phyloP scores from a whole-genome alignment of 2,113 vertebrate species.

The Acanthochromis polyacanthus region DNA sequence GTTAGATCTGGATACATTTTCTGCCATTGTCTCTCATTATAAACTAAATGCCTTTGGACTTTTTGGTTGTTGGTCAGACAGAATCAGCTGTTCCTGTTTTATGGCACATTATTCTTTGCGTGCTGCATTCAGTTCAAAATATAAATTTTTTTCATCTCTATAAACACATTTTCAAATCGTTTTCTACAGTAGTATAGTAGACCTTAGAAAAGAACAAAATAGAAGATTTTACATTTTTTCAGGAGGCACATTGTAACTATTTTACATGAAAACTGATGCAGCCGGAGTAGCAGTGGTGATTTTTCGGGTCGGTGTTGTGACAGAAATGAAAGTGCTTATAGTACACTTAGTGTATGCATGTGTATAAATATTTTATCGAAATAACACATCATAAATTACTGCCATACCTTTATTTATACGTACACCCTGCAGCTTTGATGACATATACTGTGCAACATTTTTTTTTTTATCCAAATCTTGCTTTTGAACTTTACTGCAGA shows the following conservation, averaged over 20 bases:
- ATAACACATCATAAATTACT: not conserved
- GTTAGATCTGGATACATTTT: too few relatives aligned
- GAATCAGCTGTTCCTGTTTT: not conserved
- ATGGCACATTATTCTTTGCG: not conserved
- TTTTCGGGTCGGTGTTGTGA: too few relatives aligned
- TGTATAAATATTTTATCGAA: not conserved
- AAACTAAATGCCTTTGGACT: not conserved
- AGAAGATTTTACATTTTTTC: too few relatives aligned
- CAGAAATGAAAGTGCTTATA: too few relatives aligned
- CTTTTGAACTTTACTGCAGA: conserved; percentile 31
- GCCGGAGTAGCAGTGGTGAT: too few relatives aligned
- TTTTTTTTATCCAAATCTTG: conserved; percentile 6
- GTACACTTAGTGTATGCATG: not conserved
- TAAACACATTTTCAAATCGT: not conserved
- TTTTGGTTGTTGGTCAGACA: not conserved
- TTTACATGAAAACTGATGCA: too few relatives aligned
- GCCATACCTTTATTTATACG: not conserved
- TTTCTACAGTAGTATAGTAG: not conserved
- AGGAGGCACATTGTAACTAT: too few relatives aligned
- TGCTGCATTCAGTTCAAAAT: too few relatives aligned
- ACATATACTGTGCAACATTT: not conserved
- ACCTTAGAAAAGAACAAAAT: too few relatives aligned
- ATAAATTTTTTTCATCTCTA: not conserved
- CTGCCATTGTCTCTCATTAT: not conserved
- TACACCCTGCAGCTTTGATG: not conserved